Evolutionary conservation across 2,113 vertebrate genomes (phyloP).

Genomic region (Cepphus grylle): DNA sequence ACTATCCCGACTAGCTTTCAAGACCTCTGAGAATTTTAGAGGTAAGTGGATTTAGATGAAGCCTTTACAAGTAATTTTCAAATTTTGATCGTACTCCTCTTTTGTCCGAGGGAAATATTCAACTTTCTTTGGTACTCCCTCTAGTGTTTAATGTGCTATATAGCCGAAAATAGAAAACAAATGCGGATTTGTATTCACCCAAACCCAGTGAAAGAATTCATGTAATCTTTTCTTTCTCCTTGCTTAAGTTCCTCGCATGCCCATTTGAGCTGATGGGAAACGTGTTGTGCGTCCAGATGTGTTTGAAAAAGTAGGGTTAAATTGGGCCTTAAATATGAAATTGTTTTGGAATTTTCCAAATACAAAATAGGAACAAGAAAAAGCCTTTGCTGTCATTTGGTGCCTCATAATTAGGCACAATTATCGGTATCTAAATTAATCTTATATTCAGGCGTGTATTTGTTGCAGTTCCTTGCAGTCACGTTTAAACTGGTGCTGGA

Average conservation of each 20-base stretch:
- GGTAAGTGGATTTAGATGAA: accelerated
- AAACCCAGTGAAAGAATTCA: neutral
- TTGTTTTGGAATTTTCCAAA: neutral
- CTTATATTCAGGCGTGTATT: neutral
- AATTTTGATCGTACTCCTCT: neutral
- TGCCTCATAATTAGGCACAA: neutral
- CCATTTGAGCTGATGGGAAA: neutral
- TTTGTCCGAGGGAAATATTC: neutral
- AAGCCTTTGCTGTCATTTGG: neutral
- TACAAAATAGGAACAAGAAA: neutral
- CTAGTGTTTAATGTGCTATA: constrained; percentile 8
- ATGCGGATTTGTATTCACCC: neutral
- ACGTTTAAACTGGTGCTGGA: neutral
- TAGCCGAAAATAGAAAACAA: neutral
- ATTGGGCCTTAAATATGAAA: neutral
- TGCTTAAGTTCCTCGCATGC: accelerated
- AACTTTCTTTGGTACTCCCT: constrained; percentile 25
- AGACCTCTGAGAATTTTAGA: neutral
- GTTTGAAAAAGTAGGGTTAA: neutral
- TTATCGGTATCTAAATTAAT: neutral
- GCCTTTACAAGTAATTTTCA: neutral
- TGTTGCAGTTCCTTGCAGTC: neutral
- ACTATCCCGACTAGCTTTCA: neutral
- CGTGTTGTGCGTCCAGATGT: neutral
- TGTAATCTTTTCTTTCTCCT: neutral